phyloP scores from a whole-genome alignment of 2,113 vertebrate genomes.

The Mirza zaza region DNA sequence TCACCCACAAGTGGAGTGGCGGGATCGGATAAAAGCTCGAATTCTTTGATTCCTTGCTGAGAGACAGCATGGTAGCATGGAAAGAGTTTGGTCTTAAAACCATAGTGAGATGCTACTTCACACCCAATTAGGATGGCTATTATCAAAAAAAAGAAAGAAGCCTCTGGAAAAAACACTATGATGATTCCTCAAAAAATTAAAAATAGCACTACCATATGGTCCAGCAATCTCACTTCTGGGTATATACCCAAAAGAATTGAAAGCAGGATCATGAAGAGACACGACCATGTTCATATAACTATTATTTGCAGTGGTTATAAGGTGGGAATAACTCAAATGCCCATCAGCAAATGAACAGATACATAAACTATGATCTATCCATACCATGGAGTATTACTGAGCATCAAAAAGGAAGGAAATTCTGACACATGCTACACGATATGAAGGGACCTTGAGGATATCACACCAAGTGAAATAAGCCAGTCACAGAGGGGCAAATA shows the following conservation, averaged over 20 bases:
- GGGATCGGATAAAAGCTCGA: neutral
- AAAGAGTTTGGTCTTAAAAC: neutral
- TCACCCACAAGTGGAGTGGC: neutral
- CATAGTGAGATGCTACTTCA: neutral
- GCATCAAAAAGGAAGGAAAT: neutral
- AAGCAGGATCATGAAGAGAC: neutral
- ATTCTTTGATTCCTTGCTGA: neutral
- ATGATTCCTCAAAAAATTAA: neutral
- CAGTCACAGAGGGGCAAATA: neutral
- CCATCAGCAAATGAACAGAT: neutral
- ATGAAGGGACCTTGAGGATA: neutral
- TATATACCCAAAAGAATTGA: neutral
- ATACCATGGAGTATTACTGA: neutral
- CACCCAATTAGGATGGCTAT: too few relatives aligned
- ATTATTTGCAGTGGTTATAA: neutral
- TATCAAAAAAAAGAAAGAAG: neutral
- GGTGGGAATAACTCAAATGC: neutral
- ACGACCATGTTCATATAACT: neutral
- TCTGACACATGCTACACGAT: too few relatives aligned
- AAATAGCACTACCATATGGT: neutral
- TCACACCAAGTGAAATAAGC: neutral
- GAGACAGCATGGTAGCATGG: neutral
- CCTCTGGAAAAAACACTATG: neutral
- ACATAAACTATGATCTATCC: neutral
- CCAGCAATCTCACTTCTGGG: neutral